Evolutionary conservation across 35 echinoderm and acorn worm genomes (phyloP).

Genomic region (Apostichopus parvimensis): DNA sequence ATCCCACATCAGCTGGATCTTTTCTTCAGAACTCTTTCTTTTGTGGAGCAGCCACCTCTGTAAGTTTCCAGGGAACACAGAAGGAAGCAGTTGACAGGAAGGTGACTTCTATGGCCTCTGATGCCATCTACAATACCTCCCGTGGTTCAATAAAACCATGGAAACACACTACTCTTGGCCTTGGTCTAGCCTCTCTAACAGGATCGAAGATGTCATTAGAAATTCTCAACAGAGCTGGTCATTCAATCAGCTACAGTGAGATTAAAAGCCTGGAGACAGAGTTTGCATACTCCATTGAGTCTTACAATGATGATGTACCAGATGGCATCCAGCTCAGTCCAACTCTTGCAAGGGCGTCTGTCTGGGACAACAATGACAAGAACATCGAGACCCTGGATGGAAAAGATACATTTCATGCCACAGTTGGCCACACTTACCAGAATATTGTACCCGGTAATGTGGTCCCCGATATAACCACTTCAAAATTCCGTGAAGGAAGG

Average conservation of each 20-base stretch:
- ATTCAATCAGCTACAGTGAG: slow-evolving; percentile 74
- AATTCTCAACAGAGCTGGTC: slow-evolving; percentile 77
- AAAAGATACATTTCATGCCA: slow-evolving; percentile 72
- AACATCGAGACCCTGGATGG: slow-evolving; percentile 86
- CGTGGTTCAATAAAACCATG: slow-evolving; percentile 77
- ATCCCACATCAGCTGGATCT: slow-evolving; percentile 72
- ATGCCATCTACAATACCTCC: slow-evolving; percentile 71
- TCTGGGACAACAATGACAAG: slow-evolving; percentile 75
- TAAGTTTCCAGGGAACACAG: slow-evolving; percentile 38
- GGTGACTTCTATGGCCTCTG: slow-evolving; percentile 70
- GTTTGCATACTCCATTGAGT: slow-evolving; percentile 72
- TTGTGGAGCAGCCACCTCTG: slow-evolving; percentile 44
- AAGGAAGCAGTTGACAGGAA: slow-evolving; percentile 67
- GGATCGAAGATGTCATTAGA: slow-evolving; percentile 66
- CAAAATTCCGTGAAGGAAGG: slow-evolving; percentile 49
- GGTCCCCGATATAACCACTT: background rate
- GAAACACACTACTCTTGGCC: slow-evolving; percentile 70
- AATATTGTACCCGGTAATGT: slow-evolving; percentile 48
- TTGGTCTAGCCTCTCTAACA: slow-evolving; percentile 79
- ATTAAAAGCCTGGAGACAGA: slow-evolving; percentile 81
- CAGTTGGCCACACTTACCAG: slow-evolving; percentile 85
- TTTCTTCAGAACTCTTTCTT: slow-evolving; percentile 72
- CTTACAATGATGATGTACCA: slow-evolving; percentile 44
- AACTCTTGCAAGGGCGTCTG: slow-evolving; percentile 56
- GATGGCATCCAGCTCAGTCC: slow-evolving; percentile 71